Evolutionary conservation across 1,140 invertebrate genomes (phyloP).

Genomic region (Drosophila asahinai): DNA sequence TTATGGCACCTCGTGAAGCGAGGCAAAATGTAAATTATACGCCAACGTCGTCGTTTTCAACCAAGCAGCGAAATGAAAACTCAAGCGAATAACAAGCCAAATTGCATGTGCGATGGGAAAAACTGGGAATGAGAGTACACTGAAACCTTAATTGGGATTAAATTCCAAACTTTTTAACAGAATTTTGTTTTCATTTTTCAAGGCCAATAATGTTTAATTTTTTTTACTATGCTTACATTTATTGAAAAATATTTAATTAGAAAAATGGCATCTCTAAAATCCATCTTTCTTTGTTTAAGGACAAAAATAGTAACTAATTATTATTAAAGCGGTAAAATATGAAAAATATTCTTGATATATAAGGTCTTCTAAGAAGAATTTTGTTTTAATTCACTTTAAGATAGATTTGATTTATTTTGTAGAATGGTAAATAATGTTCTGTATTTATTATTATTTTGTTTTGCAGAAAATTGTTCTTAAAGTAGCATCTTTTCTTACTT

Average conservation of each 20-base stretch:
- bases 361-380: no score
- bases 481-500: no score
- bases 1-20: conserved; percentile 81
- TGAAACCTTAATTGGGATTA: neutral
- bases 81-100: conserved; percentile 73
- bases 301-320: neutral
- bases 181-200: fast-evolving
- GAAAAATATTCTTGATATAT: no score
- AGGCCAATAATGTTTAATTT: neutral
- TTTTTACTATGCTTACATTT: no score
- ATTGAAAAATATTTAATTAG: no score
- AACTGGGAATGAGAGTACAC: neutral
- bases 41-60: conserved; percentile 30
- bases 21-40: conserved; percentile 82
- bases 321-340: neutral
- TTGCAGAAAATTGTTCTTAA: no score
- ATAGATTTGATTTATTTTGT: no score
- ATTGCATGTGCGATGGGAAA: conserved; percentile 55
- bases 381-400: no score
- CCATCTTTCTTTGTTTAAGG: neutral
- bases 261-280: no score
- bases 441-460: no score
- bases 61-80: conserved; percentile 67
- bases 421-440: no score
- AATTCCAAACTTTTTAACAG: neutral